Evolutionary conservation across 1,140 invertebrate genomes (phyloP).

Genomic region (Heliconius himera): DNA sequence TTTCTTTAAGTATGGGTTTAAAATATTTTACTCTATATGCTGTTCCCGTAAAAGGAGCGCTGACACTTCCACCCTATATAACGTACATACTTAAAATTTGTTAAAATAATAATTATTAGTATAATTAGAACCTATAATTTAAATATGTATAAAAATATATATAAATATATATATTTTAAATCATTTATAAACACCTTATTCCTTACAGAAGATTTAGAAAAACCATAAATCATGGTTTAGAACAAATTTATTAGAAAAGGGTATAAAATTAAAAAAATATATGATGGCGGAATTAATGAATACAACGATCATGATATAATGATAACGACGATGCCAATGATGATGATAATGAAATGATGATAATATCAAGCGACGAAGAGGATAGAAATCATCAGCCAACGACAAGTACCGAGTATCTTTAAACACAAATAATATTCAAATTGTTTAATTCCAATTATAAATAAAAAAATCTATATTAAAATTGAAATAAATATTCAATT

Average conservation of each 20-base stretch:
- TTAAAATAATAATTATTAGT: not conserved
- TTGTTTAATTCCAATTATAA: not conserved
- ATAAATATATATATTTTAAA: not conserved
- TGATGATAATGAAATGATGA: conserved; percentile 8
- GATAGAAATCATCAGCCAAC: conserved; percentile 8
- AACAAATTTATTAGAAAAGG: not conserved
- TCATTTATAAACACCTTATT: not conserved
- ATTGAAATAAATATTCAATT: not conserved
- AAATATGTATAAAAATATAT: not conserved
- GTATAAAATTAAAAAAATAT: not conserved
- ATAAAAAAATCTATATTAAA: not conserved
- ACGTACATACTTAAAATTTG: too few species aligned
- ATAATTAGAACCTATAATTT: not conserved
- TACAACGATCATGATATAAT: conserved; percentile 1
- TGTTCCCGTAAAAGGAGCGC: too few species aligned
- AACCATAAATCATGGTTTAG: not conserved
- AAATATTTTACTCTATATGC: too few species aligned
- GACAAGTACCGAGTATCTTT: conserved; percentile 22
- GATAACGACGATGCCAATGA: conserved; percentile 18
- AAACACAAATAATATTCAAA: not conserved
- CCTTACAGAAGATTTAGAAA: not conserved
- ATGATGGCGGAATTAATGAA: not conserved
- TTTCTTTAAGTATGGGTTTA: too few species aligned
- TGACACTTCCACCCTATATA: too few species aligned
- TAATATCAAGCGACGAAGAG: not conserved